Evolutionary conservation across 1,140 invertebrate genomes (phyloP), one percentile per base, ranked within the genome.

Genomic region (Tetraneura akinire): DNA sequence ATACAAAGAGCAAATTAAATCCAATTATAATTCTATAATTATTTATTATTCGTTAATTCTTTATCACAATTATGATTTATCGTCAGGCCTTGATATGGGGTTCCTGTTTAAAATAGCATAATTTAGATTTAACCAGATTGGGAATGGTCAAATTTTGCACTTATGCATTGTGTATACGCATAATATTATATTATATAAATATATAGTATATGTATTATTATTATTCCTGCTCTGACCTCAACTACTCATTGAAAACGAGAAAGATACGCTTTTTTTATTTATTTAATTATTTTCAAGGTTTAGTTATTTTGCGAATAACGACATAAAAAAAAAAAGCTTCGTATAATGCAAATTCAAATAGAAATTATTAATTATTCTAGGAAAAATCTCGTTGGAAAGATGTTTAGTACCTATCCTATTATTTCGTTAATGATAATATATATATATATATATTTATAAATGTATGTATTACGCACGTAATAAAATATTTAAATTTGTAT

Each of bases 221-320:
- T 37, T 64, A 66, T 66, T 66, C 32, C 37, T n/a, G n/a, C n/a
- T 66, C 62, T 66, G 62, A 66, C 62, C 62, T 66, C n/a, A 42
- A 66, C 11, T 32, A 42, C n/a, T 66, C 62, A 66, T 66, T 66
- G 62, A 66, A 66, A 66, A 66, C 62, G n/a, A 66, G 62, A 66
- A 66, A 42, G 18, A 42, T 66, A 66, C 32, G 10, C 11, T n/a
- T 21, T 66, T 37, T 66, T 8, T 11, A 64, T 37, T 64, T 64
- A 64, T 37, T 42, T 29, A 66, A 66, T 66, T 66, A 66, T 66
- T 42, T 42, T 66, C 32, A 66, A 66, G 62, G 62, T 66, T 42
- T 42, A 37, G n/a, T 42, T 11, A 21, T 42, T 42, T 66, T 42
- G 0, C 18, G n/a, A 66, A 66, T 42, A 47, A 42, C 18, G n/a